Evolutionary conservation across 2,797 vertebrate genomes (phyloP).

Genomic region (Pseudochromis fuscus): DNA sequence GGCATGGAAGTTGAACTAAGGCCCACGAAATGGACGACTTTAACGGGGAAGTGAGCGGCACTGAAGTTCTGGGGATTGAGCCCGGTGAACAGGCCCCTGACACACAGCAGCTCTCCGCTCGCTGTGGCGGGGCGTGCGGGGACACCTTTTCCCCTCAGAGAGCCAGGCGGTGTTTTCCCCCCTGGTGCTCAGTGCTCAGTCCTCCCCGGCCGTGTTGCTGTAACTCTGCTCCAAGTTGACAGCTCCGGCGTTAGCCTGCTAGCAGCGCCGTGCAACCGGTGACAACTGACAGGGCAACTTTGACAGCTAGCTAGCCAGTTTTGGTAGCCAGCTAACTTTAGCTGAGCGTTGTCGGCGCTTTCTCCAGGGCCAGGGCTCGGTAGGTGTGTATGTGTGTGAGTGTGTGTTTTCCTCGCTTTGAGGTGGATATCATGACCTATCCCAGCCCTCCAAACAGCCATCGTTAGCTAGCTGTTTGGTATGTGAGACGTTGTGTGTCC

Average conservation of each 20-base stretch:
- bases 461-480: slow-evolving; percentile 78
- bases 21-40: slow-evolving; percentile 86
- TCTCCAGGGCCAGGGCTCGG: slow-evolving; percentile 45
- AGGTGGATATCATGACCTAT: slow-evolving; percentile 55
- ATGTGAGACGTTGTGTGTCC: slow-evolving; percentile 74
- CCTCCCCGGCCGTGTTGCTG: slow-evolving; percentile 56
- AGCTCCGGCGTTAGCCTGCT: slow-evolving; percentile 81
- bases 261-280: slow-evolving; percentile 78
- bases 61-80: slow-evolving; percentile 81
- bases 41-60: slow-evolving; percentile 78
- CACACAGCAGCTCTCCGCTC: slow-evolving; percentile 64
- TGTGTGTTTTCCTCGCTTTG: slow-evolving; percentile 35
- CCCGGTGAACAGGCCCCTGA: slow-evolving; percentile 76
- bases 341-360: slow-evolving; percentile 56
- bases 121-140: slow-evolving; percentile 64
- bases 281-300: slow-evolving; percentile 85
- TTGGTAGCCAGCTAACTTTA: slow-evolving; percentile 76
- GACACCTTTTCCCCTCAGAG: slow-evolving; percentile 51
- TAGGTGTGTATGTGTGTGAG: slow-evolving; percentile 38
- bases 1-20: slow-evolving; percentile 86
- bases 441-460: slow-evolving; percentile 62
- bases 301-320: slow-evolving; percentile 83
- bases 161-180: slow-evolving; percentile 57
- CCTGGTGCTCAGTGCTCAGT: slow-evolving; percentile 60
- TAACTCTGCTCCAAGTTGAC: slow-evolving; percentile 84